Conservation (phyloP, 2,797 vertebrate species). For the Spinus pinus region DNA sequence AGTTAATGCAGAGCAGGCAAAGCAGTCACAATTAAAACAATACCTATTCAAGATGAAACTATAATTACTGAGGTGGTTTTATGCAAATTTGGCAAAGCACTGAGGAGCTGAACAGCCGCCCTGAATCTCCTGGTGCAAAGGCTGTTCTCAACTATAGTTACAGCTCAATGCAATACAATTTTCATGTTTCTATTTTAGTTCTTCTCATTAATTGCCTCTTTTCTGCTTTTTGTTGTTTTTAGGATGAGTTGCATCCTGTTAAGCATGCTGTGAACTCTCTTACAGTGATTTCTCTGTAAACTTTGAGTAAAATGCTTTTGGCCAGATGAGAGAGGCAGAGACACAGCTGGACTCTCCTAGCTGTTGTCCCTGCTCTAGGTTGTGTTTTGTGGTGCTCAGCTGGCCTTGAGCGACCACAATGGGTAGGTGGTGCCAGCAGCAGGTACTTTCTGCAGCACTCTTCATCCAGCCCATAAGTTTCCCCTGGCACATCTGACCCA, state of each 20-base stretch:
- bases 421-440: neutral
- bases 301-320: neutral
- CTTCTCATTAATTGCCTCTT: neutral
- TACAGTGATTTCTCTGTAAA: neutral
- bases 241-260: neutral
- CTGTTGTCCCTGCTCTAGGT: neutral
- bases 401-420: neutral
- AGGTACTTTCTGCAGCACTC: neutral
- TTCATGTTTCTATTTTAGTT: neutral
- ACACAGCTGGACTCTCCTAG: neutral
- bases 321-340: neutral
- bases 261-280: neutral
- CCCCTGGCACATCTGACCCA: neutral
- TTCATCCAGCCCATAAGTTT: neutral
- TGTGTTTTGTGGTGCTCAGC: neutral
- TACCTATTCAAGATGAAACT: neutral
- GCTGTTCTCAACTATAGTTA: neutral
- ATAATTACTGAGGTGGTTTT: neutral
- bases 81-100: neutral
- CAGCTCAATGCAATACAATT: neutral
- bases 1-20: neutral
- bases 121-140: neutral
- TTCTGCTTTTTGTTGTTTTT: neutral
- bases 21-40: neutral
- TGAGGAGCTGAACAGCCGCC: neutral